Percentiles rank a stretch among this genome's conserved stretches.
phyloP scores from a whole-genome alignment of 2,797 vertebrate genomes.

The Zalophus californianus region DNA sequence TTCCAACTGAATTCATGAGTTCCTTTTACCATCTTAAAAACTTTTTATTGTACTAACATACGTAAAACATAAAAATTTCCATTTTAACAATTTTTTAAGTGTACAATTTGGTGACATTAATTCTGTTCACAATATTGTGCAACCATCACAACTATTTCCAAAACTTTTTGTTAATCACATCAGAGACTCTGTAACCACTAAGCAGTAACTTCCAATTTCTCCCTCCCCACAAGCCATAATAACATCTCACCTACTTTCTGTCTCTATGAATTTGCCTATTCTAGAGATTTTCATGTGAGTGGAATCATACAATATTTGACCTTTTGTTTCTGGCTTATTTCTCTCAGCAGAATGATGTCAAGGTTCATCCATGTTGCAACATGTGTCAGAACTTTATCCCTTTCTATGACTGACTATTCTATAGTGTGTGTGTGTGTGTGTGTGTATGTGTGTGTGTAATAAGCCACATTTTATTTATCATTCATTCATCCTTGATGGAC shows the following conservation, averaged over 20 bases:
- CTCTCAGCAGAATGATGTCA: neutral
- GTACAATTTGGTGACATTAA: neutral
- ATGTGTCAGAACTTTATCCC: neutral
- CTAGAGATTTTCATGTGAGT: neutral
- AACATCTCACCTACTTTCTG: neutral
- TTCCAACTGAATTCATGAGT: neutral
- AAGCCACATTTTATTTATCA: neutral
- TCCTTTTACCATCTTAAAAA: neutral
- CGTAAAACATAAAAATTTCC: neutral
- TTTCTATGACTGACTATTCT: neutral
- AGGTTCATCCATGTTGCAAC: neutral
- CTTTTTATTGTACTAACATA: neutral
- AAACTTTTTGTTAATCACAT: neutral
- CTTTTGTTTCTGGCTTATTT: slow-evolving; percentile 8
- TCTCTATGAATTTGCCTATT: neutral
- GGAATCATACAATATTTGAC: neutral
- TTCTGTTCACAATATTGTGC: neutral
- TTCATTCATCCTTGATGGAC: neutral
- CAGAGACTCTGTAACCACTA: neutral
- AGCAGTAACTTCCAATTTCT: neutral
- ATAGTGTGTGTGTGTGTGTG: too few species aligned
- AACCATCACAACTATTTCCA: neutral
- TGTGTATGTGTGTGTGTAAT: neutral
- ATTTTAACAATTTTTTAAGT: neutral
- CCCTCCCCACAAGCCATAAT: too few species aligned